Percentiles rank a stretch among this genome's conserved stretches.
Evolutionary conservation across 1,140 invertebrate genomes (phyloP).

Genomic region (Antheraea pernyi): DNA sequence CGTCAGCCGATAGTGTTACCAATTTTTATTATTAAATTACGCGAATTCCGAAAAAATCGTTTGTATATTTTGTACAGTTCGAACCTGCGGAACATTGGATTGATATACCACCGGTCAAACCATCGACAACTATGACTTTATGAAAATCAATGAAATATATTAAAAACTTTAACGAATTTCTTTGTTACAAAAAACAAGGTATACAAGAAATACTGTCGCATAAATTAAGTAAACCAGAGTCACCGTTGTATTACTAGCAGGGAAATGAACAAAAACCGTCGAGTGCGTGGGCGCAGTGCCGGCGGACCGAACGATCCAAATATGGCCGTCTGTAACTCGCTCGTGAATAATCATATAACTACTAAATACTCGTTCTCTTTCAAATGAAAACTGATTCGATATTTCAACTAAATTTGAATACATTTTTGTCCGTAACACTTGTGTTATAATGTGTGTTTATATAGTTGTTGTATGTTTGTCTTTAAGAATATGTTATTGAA

Average conservation of each 20-base stretch:
- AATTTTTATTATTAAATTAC: too few relatives aligned
- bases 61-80: too few relatives aligned
- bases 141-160: too few relatives aligned
- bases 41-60: too few relatives aligned
- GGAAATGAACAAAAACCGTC: background rate
- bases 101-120: too few relatives aligned
- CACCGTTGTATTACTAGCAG: background rate
- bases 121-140: too few relatives aligned
- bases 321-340: background rate
- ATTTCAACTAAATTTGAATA: background rate
- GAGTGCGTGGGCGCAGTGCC: background rate
- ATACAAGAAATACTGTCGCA: too few relatives aligned
- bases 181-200: too few relatives aligned
- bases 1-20: too few relatives aligned
- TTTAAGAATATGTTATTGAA: background rate
- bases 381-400: background rate
- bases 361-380: background rate
- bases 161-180: too few relatives aligned
- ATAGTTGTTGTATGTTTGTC: background rate
- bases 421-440: background rate
- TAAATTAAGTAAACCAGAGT: too few relatives aligned
- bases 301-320: background rate
- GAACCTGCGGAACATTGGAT: too few relatives aligned
- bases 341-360: conserved; percentile 2
- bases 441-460: background rate